phyloP scores from a whole-genome alignment of 2,113 vertebrate species.

The Upupa epops region DNA sequence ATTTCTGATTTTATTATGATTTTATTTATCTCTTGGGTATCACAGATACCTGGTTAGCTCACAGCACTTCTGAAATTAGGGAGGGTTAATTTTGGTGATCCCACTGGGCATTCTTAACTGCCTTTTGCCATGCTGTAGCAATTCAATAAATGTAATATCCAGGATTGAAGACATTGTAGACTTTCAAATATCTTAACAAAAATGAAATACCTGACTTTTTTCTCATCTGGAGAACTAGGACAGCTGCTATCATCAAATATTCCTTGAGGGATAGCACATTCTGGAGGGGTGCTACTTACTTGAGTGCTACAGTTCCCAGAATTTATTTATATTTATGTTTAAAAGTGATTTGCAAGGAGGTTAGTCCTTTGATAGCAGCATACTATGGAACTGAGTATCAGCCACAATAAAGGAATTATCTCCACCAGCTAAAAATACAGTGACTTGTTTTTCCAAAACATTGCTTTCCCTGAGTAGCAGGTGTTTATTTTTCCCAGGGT shows the following conservation, averaged over 20 bases:
- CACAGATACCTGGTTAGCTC: neutral
- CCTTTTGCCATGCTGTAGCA: neutral
- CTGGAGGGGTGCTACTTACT: neutral
- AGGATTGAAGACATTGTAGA: neutral
- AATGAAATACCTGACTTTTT: neutral
- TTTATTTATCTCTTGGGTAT: neutral
- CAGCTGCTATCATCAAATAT: neutral
- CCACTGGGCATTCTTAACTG: neutral
- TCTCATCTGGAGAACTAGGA: neutral
- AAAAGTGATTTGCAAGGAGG: neutral
- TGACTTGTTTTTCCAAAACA: neutral
- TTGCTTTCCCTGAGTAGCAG: neutral
- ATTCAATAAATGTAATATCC: neutral
- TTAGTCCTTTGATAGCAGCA: neutral
- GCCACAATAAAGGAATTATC: neutral
- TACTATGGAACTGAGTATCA: neutral
- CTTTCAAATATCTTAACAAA: neutral
- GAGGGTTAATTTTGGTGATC: neutral
- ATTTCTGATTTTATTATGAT: neutral
- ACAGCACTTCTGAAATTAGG: neutral
- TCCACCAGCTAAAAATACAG: neutral
- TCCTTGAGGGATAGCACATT: neutral
- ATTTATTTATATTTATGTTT: neutral
- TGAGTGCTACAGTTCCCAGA: neutral
- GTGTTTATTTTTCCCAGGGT: neutral